These are phyloP conservation scores for Leucophora obtusa DNA, from an alignment of 2,888 invertebrate genomes.

Conservation along the genomic window DNA sequence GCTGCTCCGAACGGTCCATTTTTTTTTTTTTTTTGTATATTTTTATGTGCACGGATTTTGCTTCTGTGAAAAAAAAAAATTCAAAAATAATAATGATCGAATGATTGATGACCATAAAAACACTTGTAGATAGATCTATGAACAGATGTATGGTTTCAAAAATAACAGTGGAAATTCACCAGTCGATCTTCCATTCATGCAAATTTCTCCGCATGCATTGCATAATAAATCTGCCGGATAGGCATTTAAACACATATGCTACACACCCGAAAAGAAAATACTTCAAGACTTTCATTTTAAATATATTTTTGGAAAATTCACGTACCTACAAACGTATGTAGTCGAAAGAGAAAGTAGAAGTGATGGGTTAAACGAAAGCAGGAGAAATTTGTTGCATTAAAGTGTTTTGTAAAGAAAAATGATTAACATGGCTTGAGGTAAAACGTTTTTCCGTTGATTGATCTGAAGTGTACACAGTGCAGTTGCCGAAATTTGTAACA, in stretches of 20 bases:
- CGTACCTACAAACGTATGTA: not conserved
- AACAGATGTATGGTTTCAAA: not conserved
- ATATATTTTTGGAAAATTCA: conserved; percentile 39
- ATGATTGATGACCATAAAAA: conserved; percentile 14
- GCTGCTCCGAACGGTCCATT: too few relatives aligned
- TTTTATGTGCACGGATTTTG: too few relatives aligned
- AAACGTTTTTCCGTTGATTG: conserved; percentile 68
- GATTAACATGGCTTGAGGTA: conserved; percentile 1
- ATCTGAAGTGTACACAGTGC: conserved; percentile 75
- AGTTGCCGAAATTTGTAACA: conserved; percentile 66
- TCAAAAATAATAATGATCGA: conserved; percentile 1
- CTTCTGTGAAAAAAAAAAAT: not conserved
- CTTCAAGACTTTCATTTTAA: not conserved
- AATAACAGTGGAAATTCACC: too few relatives aligned
- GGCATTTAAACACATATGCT: conserved; percentile 1
- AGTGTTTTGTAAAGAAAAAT: not conserved
- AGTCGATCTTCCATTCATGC: not conserved
- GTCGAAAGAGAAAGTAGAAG: not conserved
- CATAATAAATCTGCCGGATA: conserved; percentile 16
- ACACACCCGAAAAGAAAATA: not conserved
- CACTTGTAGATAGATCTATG: not conserved
- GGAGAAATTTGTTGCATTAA: not conserved
- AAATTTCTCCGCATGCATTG: conserved; percentile 16
- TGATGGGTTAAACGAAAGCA: not conserved
- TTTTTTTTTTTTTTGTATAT: too few relatives aligned